Conservation (phyloP, 2,797 vertebrate genomes). For the Chrosomus eos region DNA sequence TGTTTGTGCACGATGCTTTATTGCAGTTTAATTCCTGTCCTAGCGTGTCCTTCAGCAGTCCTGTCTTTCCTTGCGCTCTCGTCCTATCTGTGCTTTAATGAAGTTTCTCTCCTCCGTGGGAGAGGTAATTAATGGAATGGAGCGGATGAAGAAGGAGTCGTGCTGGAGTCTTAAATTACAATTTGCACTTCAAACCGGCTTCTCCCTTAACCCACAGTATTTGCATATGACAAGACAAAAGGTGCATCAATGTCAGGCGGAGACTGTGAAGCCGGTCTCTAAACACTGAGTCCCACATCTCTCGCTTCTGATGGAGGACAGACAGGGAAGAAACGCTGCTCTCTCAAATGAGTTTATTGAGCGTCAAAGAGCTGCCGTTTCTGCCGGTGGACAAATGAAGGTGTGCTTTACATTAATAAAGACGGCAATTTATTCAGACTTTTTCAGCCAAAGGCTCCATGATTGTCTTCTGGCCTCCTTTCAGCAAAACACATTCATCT, state of each 20-base stretch:
- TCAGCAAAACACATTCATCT: too few relatives aligned
- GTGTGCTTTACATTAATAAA: slow-evolving; percentile 39
- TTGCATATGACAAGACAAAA: slow-evolving; percentile 76
- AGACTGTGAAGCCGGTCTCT: slow-evolving; percentile 57
- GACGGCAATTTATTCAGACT: slow-evolving; percentile 1
- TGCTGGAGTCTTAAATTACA: slow-evolving; percentile 71
- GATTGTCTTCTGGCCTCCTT: not conserved
- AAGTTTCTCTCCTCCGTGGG: slow-evolving; percentile 68
- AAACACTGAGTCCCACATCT: slow-evolving; percentile 33
- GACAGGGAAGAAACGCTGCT: slow-evolving; percentile 26
- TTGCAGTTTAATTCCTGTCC: slow-evolving; percentile 30
- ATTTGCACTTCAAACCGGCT: slow-evolving; percentile 77
- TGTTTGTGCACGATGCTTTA: slow-evolving; percentile 16
- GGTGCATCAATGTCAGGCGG: slow-evolving; percentile 74
- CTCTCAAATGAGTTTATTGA: slow-evolving; percentile 34
- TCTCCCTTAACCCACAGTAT: slow-evolving; percentile 65
- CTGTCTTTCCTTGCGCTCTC: slow-evolving; percentile 50
- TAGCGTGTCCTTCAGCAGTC: slow-evolving; percentile 55
- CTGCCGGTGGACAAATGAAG: slow-evolving; percentile 42
- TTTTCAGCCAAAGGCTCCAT: not conserved
- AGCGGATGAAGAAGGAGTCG: slow-evolving; percentile 66
- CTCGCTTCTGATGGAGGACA: slow-evolving; percentile 27
- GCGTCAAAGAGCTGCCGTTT: slow-evolving; percentile 43
- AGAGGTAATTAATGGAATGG: slow-evolving; percentile 76
- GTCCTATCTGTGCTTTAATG: slow-evolving; percentile 66